These are phyloP conservation scores for Allobates femoralis DNA, from an alignment of 2,797 vertebrate species.

Conservation along the genomic window DNA sequence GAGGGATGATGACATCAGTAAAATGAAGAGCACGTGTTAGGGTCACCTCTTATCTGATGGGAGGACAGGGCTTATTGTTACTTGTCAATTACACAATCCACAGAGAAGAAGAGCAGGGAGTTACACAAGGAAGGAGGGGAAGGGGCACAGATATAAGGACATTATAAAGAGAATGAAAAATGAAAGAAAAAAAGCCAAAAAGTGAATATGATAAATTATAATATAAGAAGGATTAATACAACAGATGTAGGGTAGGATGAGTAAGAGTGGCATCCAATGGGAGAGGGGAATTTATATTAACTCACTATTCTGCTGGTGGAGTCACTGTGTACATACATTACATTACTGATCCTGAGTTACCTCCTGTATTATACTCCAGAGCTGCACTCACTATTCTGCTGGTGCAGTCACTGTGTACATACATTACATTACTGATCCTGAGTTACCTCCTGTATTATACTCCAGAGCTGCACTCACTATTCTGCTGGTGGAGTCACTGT, in stretches of 20 bases:
- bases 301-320: no score
- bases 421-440: no score
- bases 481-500: no score
- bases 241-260: neutral
- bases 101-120: neutral
- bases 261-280: neutral
- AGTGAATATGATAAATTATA: neutral
- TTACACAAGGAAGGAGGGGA: neutral
- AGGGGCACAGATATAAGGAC: no score
- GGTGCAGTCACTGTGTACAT: no score
- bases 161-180: neutral
- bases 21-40: neutral
- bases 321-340: no score
- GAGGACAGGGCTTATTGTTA: neutral
- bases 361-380: no score
- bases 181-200: neutral
- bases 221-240: neutral
- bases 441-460: no score
- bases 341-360: no score
- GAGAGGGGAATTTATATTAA: neutral
- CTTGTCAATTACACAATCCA: neutral
- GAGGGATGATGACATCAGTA: neutral
- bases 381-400: no score
- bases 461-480: no score
- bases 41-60: neutral